Base-by-base conservation (phyloP, 2,888 invertebrate genomes). In the Drosophila vallismaia region DNA sequence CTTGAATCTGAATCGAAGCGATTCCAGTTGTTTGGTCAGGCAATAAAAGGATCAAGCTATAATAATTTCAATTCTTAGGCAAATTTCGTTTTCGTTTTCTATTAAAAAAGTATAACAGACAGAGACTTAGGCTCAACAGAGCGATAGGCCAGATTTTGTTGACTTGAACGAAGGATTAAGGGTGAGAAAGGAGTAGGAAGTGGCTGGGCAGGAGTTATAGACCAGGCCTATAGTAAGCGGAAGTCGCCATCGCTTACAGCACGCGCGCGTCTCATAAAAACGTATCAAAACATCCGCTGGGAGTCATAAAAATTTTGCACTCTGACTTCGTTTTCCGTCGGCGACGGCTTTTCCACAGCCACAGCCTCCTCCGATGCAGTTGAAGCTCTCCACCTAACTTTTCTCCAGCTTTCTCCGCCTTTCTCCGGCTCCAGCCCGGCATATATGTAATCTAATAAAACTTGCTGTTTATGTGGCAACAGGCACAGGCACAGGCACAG, bases 261-360 rank as follows among this genome's bases (percentile, higher is more conserved):
- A 83, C 86, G 84, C 86, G 84, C 85, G 87, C 82, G 87, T 82
- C 84, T 84, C 86, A 82, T 86, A 84, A 86, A 86, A 86, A 79
- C 84, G 86, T 86, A 86, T 86, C 84, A 88, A 88, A 86, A 84
- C 82, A 86, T 86, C 86, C 86, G 74, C 63, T 88, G 84, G 87
- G 87, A 84, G 86, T 87, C 85, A 66, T 87, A 87, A 87, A 87
- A 88, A 79, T 83, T 86, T 83, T 87, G 87, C 83, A 78, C 85
- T 88, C 86, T 82, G 76, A 75, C 79, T 75, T 62, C 67, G 66
- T 73, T 67, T 67, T 71, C 60, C 64, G 57, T 46, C 49, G 55
- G 46, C 53, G 55, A 45, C 53, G 60, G 53, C 56, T 52, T 73
- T 71, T 66, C 6, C 10, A 8, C 42, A 8, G 4, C 42, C 8